Evolutionary conservation across 2,797 vertebrate genomes (phyloP), one percentile per base, ranked within the genome.

Genomic region (Enteromius unitaeniatus): DNA sequence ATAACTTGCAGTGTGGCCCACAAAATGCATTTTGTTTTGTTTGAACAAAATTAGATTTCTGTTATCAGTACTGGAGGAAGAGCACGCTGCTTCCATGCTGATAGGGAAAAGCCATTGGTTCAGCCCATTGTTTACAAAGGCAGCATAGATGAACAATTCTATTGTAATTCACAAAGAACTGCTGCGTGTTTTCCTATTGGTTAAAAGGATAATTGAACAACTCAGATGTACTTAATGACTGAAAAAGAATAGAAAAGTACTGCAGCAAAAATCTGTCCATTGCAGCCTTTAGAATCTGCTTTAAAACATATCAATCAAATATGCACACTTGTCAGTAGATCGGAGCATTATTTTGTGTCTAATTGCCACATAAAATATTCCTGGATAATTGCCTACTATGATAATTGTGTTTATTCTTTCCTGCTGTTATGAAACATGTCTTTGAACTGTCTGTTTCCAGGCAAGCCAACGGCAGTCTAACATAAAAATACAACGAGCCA

Each of bases 381-480:
- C 49, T 76, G 75, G 26, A 78, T 83, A 83, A 77, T 51, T 84
- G 73, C 40, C 65, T 81, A 53, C 45, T 47, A 78, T 82, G 85
- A 65, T 75, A 83, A 86, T 69, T 81, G 31, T 69, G 78, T 84
- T 76, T 62, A 58, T 82, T 82, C 65, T 64, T 45, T 34, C 53
- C 49, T 68, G 81, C 51, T 73, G 75, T 58, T 76, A 64, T 69
- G 49, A 75, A 81, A 64, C 28, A 40, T 42, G 49, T 77, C 37
- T 64, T 23, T 83, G 69, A 84, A 68, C 75, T 69, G 60, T 67
- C 75, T 62, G 49, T 62, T 72, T 77, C 73, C 53, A 77, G 51
- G 73, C 79, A 19, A 73, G 74, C 51, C 81, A 37, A 68, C 2
- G 47, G 82, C 69, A 84, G 49, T 81, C 73, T 74, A 74, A 83